Evolutionary conservation across 1,140 invertebrate genomes (phyloP), one percentile per base, ranked within the genome.

Genomic region (Aphelenchoides besseyi): DNA sequence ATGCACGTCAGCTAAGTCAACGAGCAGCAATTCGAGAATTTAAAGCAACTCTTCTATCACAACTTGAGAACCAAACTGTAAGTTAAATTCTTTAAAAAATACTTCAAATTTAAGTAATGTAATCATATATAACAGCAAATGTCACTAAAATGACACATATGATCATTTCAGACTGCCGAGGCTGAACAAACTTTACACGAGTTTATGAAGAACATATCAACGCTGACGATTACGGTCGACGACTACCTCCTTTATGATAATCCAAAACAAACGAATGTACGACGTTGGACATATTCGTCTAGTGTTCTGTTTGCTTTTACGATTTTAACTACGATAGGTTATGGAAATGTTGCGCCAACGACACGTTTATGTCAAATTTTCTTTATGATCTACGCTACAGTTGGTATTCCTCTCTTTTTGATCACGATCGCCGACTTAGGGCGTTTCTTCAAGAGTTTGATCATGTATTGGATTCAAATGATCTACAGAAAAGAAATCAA

Each of bases 391-490:
- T 82, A 81, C 66, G 80, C 81, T 2, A 81, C 76, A 18, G 62
- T 82, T 54, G 80, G 80, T 2, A 82, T 82, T 37, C 80, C 80
- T 28, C 57, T 82, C 23, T 82, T 82, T 59, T 67, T 82, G 3
- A 83, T 82, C 28, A 81, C 81, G 35, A 80, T 82, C 37, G 80
- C 80, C 1, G 80, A 82, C 55, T 30, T 83, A 0, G 80, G 80
- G 54, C 76, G 81, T 18, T 82, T 83, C 59, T 82, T 82, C 33
- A 81, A 82, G 48, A 82, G 78, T 29, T 82, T 82, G 37, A 79
- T 81, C 12, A 82, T 81, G 78, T 78, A 41, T n/a, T 9, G 78
- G 2, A 59, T 82, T 2, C 72, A 82, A 61, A 23, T 70, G 28
- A 70, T 78, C 48, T 82, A 70, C 55, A 70, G 67, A 41, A 77